phyloP scores from a whole-genome alignment of 2,888 invertebrate species.

The Macrophya alboannulata region DNA sequence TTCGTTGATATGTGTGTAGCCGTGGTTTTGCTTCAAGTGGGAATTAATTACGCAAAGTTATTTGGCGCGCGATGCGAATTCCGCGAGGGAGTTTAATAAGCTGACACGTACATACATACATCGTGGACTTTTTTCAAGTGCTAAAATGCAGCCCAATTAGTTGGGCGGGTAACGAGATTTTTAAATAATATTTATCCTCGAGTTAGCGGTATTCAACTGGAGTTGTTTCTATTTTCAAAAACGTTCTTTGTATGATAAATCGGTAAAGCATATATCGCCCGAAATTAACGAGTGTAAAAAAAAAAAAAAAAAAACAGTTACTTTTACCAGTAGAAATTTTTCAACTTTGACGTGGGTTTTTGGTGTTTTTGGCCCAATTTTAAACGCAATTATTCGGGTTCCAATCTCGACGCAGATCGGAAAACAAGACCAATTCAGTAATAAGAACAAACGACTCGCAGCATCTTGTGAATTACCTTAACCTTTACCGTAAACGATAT shows the following conservation, averaged over 20 bases:
- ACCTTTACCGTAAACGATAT: conserved; percentile 43
- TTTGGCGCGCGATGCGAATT: conserved; percentile 34
- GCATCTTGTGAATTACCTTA: conserved; percentile 14
- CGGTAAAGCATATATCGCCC: not conserved
- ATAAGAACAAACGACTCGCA: not conserved
- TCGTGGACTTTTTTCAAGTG: conserved; percentile 20
- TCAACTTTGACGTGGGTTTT: not conserved
- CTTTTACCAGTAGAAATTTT: not conserved
- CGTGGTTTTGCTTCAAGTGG: not conserved
- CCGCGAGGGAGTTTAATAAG: conserved; percentile 32
- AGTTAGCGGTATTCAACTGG: not conserved
- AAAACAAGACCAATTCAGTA: not conserved
- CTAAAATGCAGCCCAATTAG: conserved; percentile 38
- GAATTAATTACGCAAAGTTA: conserved; percentile 41
- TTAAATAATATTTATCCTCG: conserved; percentile 24
- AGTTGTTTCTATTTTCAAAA: not conserved
- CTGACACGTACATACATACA: not conserved
- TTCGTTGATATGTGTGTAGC: not conserved
- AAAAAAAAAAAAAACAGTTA: not conserved
- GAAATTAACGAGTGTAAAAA: not conserved
- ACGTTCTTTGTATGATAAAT: not conserved
- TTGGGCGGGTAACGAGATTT: not conserved
- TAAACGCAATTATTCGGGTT: not conserved
- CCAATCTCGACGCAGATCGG: not conserved
- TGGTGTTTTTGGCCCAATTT: not conserved